Base-by-base conservation (phyloP, 2,113 vertebrate genomes). In the Indicator indicator region DNA sequence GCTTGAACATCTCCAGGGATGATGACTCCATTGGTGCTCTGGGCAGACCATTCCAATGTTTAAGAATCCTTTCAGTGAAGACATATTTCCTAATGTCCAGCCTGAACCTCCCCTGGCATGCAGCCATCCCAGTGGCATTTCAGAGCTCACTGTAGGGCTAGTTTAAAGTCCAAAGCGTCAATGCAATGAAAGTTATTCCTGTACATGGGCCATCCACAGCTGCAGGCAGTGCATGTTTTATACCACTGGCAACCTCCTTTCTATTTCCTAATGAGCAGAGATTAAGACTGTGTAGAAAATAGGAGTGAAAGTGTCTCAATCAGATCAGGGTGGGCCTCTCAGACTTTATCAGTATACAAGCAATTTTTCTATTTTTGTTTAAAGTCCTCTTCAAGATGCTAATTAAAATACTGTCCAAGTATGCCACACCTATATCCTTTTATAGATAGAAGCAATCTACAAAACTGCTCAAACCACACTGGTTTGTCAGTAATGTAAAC, bases 371-470 rank as follows among this genome's bases (percentile, higher is more conserved):
- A 33, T 75, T 85, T 85, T 82, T 56, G 26, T 69, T 81, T 59
- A 9, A 60, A 33, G 26, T 83, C 52, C 48, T 80, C 89, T 86
- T 59, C 54, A 91, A 67, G 67, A 85, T 92, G 79, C 76, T 88
- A 8, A 56, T 88, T 73, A 74, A 90, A 73, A 81, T 88, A 46
- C 69, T 44, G 12, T 23, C 48, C 40, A 86, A 82, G 55, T 56
- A 64, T 95, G 80, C 72, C 38, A 81, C 48, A 70, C 3, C 6
- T 89, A 36, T 72, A 69, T 73, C 56, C n/a, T 90, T 80, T 81
- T 86, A 95, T 91, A 95, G 85, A 93, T 54, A 91, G 88, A 68
- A 91, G 44, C 36, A 46, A 52, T 59, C 52, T 69, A 32, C 46
- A 72, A 59, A 82, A 92, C 68, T 84, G 48, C 80, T 86, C 40